These are phyloP conservation scores for Sebastes trivittatus DNA, from an alignment of 2,797 vertebrate genomes.

Conservation along the genomic window DNA sequence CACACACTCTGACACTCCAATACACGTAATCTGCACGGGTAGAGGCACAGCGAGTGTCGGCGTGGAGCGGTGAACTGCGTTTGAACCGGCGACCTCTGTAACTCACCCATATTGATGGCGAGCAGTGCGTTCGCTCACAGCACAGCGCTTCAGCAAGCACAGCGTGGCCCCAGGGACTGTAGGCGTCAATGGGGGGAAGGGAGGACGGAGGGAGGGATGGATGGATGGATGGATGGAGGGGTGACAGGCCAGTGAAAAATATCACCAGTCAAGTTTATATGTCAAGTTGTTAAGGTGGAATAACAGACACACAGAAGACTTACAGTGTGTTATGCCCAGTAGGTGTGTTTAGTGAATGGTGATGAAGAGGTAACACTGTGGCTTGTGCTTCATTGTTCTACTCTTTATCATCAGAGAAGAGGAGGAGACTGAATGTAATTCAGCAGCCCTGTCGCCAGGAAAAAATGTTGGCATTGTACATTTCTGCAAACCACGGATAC, in stretches of 20 bases:
- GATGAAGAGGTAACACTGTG: background rate
- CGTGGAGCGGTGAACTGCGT: constrained; percentile 76
- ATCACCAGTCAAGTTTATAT: constrained; percentile 43
- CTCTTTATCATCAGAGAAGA: background rate
- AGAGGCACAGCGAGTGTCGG: constrained; percentile 44
- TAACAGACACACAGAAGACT: constrained; percentile 15
- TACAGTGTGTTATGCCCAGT: background rate
- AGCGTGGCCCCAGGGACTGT: constrained; percentile 66
- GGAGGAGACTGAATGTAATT: background rate
- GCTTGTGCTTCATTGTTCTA: background rate
- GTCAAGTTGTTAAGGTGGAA: constrained; percentile 42
- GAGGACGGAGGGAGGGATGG: background rate
- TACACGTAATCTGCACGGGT: constrained; percentile 6
- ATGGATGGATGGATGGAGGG: background rate
- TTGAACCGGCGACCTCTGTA: constrained; percentile 85
- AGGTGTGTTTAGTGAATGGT: background rate
- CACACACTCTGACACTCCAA: constrained; percentile 15
- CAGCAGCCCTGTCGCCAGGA: background rate
- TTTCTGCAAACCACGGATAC: background rate
- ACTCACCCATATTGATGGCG: constrained; percentile 84
- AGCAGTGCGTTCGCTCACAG: constrained; percentile 60
- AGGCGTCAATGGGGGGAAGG: constrained; percentile 39
- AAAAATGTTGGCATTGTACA: background rate
- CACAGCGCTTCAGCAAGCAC: constrained; percentile 71
- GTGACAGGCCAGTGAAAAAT: constrained; percentile 28